Conservation (phyloP, 2,888 invertebrate species). For the Amiota mariae region DNA sequence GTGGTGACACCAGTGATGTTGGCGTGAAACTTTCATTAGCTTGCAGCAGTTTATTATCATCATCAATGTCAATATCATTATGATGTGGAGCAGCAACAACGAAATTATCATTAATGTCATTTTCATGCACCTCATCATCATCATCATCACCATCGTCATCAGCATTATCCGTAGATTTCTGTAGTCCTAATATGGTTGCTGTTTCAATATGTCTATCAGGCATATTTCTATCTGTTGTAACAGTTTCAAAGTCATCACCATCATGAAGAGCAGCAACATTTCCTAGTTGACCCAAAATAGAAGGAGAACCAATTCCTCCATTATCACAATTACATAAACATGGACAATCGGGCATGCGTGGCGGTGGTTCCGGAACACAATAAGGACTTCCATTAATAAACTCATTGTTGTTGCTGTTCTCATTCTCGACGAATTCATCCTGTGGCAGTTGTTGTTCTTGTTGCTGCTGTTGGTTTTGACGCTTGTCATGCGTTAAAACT, state of each 20-base stretch:
- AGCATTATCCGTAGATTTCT: background rate
- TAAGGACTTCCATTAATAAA: slow-evolving; percentile 45
- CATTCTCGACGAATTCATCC: slow-evolving; percentile 1
- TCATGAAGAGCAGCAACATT: slow-evolving; percentile 29
- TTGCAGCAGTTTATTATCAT: background rate
- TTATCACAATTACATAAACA: slow-evolving; percentile 58
- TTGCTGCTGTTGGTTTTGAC: slow-evolving; percentile 18
- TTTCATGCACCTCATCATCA: slow-evolving; percentile 17
- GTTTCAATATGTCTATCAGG: slow-evolving; percentile 35
- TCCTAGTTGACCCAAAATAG: slow-evolving; percentile 31
- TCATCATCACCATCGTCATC: slow-evolving; percentile 25
- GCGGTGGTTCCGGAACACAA: slow-evolving; percentile 71
- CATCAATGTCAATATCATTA: slow-evolving; percentile 35
- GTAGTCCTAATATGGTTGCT: slow-evolving; percentile 33
- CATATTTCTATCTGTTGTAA: background rate
- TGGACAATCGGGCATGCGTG: slow-evolving; percentile 72
- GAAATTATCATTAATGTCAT: slow-evolving; percentile 34
- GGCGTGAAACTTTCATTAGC: too few relatives aligned
- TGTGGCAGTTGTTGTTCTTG: background rate
- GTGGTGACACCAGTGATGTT: background rate
- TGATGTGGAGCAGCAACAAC: slow-evolving; percentile 33
- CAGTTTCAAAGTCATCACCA: slow-evolving; percentile 42
- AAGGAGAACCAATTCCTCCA: background rate
- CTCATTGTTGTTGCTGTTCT: slow-evolving; percentile 7
- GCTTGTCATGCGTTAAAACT: slow-evolving; percentile 61